Evolutionary conservation across 1,140 invertebrate species (phyloP), one percentile per base, ranked within the genome.

Genomic region (Orussus abietinus): DNA sequence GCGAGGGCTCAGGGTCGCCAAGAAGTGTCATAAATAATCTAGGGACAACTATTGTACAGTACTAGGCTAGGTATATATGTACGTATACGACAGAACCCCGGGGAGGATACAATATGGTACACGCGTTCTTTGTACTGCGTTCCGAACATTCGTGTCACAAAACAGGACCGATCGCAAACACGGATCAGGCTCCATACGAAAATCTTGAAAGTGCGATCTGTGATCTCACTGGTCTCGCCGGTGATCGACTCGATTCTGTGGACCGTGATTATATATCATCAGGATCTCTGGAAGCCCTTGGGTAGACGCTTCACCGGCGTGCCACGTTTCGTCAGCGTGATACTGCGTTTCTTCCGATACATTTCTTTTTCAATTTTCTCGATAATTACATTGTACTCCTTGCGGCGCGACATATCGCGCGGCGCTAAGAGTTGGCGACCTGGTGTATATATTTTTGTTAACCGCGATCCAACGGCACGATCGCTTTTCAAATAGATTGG

Each of bases 391-490:
- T 28, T 21, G 41, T 14, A 43, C 31, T 48, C 30, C 26, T 22
- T 26, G 26, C 30, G 33, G 17, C 11, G 28, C 25, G 36, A 4
- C 14, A 18, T 36, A 9, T 31, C 25, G 21, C 38, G 13, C 37
- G 37, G 5, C 29, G 17, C 33, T 38, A 38, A 39, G 28, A 12
- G 25, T 42, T 31, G 28, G n/a, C 19, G 17, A 15, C 17, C 19
- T 37, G 7, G 20, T 12, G 35, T 3, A 35, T 6, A 29, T 50
- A 39, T 42, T 29, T 47, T 38, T 15, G 19, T 34, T 12, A 18
- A 42, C 47, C 47, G 46, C 43, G n/a, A n/a, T n/a, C n/a, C n/a
- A n/a, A n/a, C n/a, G n/a, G 10, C 12, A 17, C 17, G 25, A 26
- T 11, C 11, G 11, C 25, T 11, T 10, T 10, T 26, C 1, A 26